Evolutionary conservation across 1,140 invertebrate genomes (phyloP).

Genomic region (Ooceraea biroi): DNA sequence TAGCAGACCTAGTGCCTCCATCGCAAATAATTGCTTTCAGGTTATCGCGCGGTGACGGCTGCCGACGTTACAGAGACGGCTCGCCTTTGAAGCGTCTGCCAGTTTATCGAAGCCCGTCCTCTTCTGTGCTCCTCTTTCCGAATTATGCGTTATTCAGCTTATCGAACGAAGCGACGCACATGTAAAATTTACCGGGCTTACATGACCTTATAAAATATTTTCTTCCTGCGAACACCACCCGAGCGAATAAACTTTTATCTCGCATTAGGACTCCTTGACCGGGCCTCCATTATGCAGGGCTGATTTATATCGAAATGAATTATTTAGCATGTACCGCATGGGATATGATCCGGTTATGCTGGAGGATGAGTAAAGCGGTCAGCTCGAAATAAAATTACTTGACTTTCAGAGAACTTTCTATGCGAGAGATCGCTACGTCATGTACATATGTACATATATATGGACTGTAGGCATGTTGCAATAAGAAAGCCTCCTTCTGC

Average conservation of each 20-base stretch:
- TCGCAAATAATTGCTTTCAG: conserved; percentile 46
- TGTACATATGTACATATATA: background rate
- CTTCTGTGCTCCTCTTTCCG: conserved; percentile 1
- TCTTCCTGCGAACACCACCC: background rate
- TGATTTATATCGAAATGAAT: conserved; percentile 1
- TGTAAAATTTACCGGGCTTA: background rate
- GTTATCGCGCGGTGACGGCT: conserved; percentile 34
- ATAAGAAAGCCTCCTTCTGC: background rate
- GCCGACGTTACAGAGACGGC: background rate
- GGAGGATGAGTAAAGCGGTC: background rate
- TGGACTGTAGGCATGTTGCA: background rate
- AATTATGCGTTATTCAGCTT: conserved; percentile 8
- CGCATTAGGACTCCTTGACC: background rate
- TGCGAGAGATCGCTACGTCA: no score
- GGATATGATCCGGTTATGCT: background rate
- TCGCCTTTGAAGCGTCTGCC: background rate
- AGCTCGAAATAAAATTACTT: background rate
- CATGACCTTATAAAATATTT: background rate
- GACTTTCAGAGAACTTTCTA: conserved; percentile 10
- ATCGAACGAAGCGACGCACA: background rate
- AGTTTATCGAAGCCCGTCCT: conserved; percentile 14
- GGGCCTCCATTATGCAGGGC: background rate
- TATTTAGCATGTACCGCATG: no score
- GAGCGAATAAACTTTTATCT: background rate
- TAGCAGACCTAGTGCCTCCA: background rate